phyloP scores from a whole-genome alignment of 2,888 invertebrate genomes.

The Trichopoda pennipes region DNA sequence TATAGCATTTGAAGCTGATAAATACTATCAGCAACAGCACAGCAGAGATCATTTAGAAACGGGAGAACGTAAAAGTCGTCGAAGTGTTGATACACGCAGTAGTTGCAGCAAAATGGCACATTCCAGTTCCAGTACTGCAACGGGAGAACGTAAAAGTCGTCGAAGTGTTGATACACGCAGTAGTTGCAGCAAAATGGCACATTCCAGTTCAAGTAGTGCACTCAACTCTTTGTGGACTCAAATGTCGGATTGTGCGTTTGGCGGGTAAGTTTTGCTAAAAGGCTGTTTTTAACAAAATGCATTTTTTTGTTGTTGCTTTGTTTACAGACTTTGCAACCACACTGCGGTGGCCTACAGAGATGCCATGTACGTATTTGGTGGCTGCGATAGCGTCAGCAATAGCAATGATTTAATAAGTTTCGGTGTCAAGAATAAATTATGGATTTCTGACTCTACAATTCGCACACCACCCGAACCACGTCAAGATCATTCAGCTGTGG shows the following conservation, averaged over 20 bases:
- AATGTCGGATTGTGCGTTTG: constrained; percentile 97
- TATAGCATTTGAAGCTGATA: constrained; percentile 63
- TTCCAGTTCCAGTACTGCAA: too few relatives aligned
- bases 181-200: constrained; percentile 74
- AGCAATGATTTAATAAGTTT: constrained; percentile 95
- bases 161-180: constrained; percentile 70
- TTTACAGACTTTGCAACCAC: constrained; percentile 94
- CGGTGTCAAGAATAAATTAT: constrained; percentile 96
- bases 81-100: too few relatives aligned
- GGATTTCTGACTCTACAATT: constrained; percentile 93
- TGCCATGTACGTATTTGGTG: constrained; percentile 97
- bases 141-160: constrained; percentile 71
- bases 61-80: too few relatives aligned
- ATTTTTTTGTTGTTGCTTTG: too few relatives aligned
- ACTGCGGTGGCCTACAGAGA: constrained; percentile 97
- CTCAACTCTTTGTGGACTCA: constrained; percentile 86
- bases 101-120: too few relatives aligned
- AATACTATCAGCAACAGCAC: constrained; percentile 53
- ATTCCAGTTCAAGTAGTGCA: constrained; percentile 73
- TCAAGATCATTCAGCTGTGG: constrained; percentile 96
- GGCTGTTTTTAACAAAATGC: constrained; percentile 6
- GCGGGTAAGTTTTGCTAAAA: constrained; percentile 84
- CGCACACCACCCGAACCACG: constrained; percentile 94
- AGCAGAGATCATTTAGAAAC: constrained; percentile 47
- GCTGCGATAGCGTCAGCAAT: constrained; percentile 97